Conservation (phyloP, 2,797 vertebrate genomes). For the Periophthalmus magnuspinnatus region DNA sequence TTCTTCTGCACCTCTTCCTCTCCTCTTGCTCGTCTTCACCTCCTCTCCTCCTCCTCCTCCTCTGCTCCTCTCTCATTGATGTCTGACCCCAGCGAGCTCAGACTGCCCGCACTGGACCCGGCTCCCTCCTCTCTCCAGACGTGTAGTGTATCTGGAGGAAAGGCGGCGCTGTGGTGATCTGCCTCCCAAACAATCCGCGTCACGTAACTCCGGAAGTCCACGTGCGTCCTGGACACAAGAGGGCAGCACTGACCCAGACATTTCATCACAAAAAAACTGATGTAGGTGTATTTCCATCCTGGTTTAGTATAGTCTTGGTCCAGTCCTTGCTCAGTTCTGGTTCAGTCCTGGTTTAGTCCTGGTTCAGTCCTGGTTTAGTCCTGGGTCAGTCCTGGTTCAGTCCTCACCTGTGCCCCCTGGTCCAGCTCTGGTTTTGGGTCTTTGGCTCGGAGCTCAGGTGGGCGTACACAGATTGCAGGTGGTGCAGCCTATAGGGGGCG, state of each 20-base stretch:
- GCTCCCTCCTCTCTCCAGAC: conserved; percentile 83
- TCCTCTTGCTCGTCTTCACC: no score
- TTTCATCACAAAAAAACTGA: not conserved
- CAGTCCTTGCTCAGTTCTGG: not conserved
- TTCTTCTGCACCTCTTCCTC: no score
- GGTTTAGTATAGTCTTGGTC: not conserved
- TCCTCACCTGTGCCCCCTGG: not conserved
- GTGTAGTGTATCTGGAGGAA: conserved; percentile 79
- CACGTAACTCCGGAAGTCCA: conserved; percentile 84
- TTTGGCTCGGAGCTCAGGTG: conserved; percentile 25
- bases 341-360: not conserved
- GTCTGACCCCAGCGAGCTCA: conserved; percentile 82
- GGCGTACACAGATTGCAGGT: conserved; percentile 34
- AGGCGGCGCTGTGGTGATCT: conserved; percentile 75
- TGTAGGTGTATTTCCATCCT: not conserved
- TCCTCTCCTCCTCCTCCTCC: not conserved
- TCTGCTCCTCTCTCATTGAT: conserved; percentile 9
- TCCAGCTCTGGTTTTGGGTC: conserved; percentile 25
- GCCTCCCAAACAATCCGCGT: conserved; percentile 82
- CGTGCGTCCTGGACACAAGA: conserved; percentile 35
- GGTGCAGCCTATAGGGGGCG: conserved; percentile 66
- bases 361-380: not conserved
- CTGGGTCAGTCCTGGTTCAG: not conserved
- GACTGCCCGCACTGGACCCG: conserved; percentile 78
- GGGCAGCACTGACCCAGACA: not conserved